These are phyloP conservation scores for Valencia hispanica DNA, from an alignment of 2,797 vertebrate species.

Conservation along the genomic window DNA sequence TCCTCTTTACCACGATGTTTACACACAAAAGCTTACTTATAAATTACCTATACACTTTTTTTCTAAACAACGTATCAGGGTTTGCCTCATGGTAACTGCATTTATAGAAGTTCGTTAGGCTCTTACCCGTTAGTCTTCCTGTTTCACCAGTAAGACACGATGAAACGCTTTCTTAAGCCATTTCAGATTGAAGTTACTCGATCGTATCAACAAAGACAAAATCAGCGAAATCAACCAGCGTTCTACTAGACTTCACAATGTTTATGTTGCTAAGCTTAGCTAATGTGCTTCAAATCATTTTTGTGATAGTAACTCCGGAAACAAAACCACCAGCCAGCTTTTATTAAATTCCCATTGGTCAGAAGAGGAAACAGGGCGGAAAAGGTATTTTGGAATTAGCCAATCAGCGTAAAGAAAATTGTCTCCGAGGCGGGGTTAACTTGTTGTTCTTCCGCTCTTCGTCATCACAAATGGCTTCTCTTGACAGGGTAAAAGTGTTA, in stretches of 20 bases:
- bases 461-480: constrained; percentile 83
- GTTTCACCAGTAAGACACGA: neutral
- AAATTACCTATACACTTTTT: neutral
- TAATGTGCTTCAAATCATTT: constrained; percentile 17
- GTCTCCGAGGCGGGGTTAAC: constrained; percentile 5
- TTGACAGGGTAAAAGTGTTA: constrained; percentile 94
- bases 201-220: neutral
- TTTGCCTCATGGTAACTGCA: neutral
- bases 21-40: neutral
- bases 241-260: neutral
- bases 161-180: constrained; percentile 16
- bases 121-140: constrained; percentile 35
- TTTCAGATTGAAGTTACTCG: constrained; percentile 13
- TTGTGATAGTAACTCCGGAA: constrained; percentile 47
- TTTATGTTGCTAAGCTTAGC: neutral
- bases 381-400: neutral
- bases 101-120: constrained; percentile 8
- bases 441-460: constrained; percentile 54
- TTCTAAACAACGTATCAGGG: neutral
- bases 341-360: constrained; percentile 5
- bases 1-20: neutral
- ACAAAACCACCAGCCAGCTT: neutral
- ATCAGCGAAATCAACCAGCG: neutral
- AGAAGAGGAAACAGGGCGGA: neutral
- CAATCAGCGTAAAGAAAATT: constrained; percentile 21